A percentile compares a stretch with the other conserved stretches of the same genome.
Evolutionary conservation across 2,888 invertebrate species (phyloP).

Genomic region (Meteorus colon): DNA sequence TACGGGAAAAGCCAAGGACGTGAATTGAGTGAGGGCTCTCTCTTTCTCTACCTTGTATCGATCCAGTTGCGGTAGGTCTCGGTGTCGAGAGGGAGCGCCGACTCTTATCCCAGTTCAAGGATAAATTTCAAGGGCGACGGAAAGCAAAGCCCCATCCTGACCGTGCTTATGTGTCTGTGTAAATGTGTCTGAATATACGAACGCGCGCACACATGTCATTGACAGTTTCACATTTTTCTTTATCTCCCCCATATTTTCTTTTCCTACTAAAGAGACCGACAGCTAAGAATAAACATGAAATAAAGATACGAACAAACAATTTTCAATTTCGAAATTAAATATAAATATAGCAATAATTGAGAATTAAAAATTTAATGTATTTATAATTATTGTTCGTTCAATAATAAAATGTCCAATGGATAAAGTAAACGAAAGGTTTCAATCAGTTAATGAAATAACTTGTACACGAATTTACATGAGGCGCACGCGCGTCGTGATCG

Average conservation of each 20-base stretch:
- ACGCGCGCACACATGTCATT: neutral
- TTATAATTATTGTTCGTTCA: neutral
- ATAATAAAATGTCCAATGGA: neutral
- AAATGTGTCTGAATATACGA: neutral
- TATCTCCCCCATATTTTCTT: neutral
- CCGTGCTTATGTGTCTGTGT: slow-evolving; percentile 2
- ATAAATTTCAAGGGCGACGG: slow-evolving; percentile 69
- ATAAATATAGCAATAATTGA: neutral
- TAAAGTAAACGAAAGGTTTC: neutral
- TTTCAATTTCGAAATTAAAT: neutral
- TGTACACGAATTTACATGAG: neutral
- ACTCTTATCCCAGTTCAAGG: slow-evolving; percentile 70
- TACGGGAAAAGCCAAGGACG: slow-evolving; percentile 56
- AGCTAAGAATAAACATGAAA: neutral
- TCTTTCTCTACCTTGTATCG: slow-evolving; percentile 65
- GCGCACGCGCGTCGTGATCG: no score
- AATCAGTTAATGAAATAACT: neutral
- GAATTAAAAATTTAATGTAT: neutral
- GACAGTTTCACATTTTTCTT: neutral
- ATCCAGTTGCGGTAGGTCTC: slow-evolving; percentile 70
- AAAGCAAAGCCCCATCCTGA: slow-evolving; percentile 15
- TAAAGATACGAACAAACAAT: neutral
- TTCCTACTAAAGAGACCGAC: neutral
- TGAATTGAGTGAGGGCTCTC: slow-evolving; percentile 40
- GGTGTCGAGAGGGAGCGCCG: slow-evolving; percentile 61